These are phyloP conservation scores for Hephaestus fuliginosus DNA, from an alignment of 2,797 vertebrate genomes.

Conservation along the genomic window DNA sequence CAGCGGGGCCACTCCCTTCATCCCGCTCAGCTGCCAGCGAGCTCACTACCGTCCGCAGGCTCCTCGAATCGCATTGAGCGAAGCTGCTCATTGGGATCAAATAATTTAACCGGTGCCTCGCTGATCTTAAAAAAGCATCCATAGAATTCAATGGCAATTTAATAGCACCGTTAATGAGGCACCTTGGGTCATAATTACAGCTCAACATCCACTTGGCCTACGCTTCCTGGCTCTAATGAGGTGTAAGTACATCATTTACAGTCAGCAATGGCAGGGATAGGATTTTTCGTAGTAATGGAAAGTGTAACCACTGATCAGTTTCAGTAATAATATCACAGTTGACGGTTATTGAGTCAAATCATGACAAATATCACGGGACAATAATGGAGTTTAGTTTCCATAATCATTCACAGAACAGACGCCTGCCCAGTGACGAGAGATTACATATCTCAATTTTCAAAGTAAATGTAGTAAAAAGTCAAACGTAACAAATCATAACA, in stretches of 20 bases:
- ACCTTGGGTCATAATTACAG: conserved; percentile 16
- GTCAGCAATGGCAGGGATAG: not conserved
- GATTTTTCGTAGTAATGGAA: conserved; percentile 4
- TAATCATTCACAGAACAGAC: not conserved
- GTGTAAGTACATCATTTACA: conserved; percentile 27
- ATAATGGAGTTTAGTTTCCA: not conserved
- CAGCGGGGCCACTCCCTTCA: conserved; percentile 65
- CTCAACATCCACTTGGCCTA: conserved; percentile 13
- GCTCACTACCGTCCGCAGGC: not conserved
- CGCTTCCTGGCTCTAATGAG: conserved; percentile 6
- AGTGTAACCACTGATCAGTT: not conserved
- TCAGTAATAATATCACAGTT: conserved; percentile 7
- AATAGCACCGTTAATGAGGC: conserved; percentile 29
- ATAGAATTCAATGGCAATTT: conserved; percentile 5
- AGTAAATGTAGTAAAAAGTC: not conserved
- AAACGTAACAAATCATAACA: not conserved
- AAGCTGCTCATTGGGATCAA: conserved; percentile 7
- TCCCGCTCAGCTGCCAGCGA: conserved; percentile 23
- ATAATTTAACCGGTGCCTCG: not conserved
- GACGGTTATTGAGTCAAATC: not conserved
- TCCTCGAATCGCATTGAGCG: not conserved
- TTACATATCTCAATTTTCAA: not conserved
- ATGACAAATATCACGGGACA: not conserved
- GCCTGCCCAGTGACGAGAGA: not conserved
- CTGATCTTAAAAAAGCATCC: conserved; percentile 11